These are phyloP conservation scores for Ctenopoma kingsleyae DNA, from an alignment of 2,797 vertebrate species.

Conservation along the genomic window DNA sequence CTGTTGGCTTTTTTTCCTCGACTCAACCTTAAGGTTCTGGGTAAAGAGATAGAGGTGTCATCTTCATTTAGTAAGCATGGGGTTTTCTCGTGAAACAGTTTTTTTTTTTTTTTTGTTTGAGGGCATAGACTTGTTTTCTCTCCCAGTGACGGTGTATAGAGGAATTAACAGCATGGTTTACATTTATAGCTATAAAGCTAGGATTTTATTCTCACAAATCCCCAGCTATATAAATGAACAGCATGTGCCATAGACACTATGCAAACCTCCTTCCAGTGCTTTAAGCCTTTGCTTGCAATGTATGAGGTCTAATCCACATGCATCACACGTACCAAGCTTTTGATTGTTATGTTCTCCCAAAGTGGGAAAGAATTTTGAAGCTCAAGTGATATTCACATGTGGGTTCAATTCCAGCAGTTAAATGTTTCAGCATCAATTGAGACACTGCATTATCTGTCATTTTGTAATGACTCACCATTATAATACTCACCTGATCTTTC, in stretches of 20 bases:
- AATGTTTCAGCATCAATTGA: constrained; percentile 72
- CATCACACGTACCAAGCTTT: constrained; percentile 67
- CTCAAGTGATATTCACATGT: constrained; percentile 78
- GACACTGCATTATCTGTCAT: constrained; percentile 78
- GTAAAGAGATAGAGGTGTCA: constrained; percentile 81
- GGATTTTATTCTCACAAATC: constrained; percentile 70
- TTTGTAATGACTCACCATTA: constrained; percentile 77
- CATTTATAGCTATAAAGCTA: constrained; percentile 67
- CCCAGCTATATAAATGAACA: constrained; percentile 79
- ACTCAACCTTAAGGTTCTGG: constrained; percentile 68
- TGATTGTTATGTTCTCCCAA: constrained; percentile 54
- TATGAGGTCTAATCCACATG: constrained; percentile 62
- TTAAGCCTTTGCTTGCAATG: constrained; percentile 59
- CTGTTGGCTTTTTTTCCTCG: constrained; percentile 60
- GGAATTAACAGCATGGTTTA: constrained; percentile 71
- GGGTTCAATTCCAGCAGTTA: constrained; percentile 81
- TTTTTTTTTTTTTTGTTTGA: constrained; percentile 72
- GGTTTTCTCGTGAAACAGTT: constrained; percentile 79
- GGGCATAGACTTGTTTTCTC: constrained; percentile 57
- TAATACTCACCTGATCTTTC: constrained; percentile 78
- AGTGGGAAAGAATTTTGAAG: constrained; percentile 84
- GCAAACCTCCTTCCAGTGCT: constrained; percentile 40
- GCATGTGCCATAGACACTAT: constrained; percentile 51
- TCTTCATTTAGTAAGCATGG: constrained; percentile 47
- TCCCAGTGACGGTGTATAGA: constrained; percentile 67